phyloP scores from a whole-genome alignment of 2,113 vertebrate species.

The Alligator mississippiensis region DNA sequence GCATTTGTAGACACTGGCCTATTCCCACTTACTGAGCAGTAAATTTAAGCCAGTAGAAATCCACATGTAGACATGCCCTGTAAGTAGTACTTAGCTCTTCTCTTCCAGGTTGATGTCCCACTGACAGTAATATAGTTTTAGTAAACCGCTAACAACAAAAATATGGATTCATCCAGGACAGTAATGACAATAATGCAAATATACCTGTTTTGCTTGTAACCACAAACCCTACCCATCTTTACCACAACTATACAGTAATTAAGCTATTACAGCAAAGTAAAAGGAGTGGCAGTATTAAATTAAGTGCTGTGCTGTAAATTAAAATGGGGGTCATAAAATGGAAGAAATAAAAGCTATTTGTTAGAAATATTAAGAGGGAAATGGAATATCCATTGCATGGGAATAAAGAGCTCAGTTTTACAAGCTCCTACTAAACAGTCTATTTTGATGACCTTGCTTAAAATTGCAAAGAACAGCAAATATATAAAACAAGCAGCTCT shows the following conservation, averaged over 20 bases:
- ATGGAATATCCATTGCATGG: not conserved
- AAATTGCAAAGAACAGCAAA: not conserved
- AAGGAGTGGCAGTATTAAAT: constrained; percentile 67
- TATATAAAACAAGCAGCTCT: not conserved
- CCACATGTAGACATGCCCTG: not conserved
- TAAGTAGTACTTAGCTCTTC: not conserved
- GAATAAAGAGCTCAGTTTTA: not conserved
- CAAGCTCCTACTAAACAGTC: not conserved
- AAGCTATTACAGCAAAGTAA: constrained; percentile 68
- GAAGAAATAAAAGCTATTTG: constrained; percentile 24
- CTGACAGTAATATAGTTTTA: not conserved
- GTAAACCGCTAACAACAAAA: constrained; percentile 41
- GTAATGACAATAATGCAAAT: constrained; percentile 63
- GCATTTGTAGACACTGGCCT: no score
- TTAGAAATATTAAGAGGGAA: constrained; percentile 8
- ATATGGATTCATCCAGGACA: constrained; percentile 38
- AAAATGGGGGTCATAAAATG: constrained; percentile 59
- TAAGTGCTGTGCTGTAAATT: constrained; percentile 73
- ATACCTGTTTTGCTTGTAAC: constrained; percentile 54
- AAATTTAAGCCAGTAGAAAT: no score
- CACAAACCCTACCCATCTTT: constrained; percentile 58
- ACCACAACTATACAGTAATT: constrained; percentile 75
- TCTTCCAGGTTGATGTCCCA: constrained; percentile 26
- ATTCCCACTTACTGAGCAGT: no score
- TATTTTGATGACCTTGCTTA: not conserved